phyloP scores from a whole-genome alignment of 2,797 vertebrate genomes.

The Schizothorax lantsangensis region DNA sequence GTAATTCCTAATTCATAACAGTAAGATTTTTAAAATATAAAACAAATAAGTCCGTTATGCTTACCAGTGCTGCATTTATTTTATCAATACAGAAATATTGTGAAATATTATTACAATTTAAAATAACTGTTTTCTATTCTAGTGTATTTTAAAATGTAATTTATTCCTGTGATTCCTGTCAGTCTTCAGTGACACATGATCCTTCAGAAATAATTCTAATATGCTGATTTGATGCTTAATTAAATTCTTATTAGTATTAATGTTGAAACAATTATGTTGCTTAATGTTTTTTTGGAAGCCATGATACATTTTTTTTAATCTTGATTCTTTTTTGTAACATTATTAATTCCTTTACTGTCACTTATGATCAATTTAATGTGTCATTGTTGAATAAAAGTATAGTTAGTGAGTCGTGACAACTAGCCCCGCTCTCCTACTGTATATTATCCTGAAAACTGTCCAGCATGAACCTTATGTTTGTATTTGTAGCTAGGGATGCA shows the following conservation, averaged over 20 bases:
- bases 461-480: conserved; percentile 51
- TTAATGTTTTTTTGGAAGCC: background rate
- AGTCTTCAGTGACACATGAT: background rate
- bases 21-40: too few relatives aligned
- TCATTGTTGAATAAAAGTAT: background rate
- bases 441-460: conserved; percentile 17
- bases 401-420: conserved; percentile 1
- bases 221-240: background rate
- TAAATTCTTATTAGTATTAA: background rate
- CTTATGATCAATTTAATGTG: background rate
- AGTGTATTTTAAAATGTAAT: background rate
- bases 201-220: too few relatives aligned
- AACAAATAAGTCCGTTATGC: background rate
- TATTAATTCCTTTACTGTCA: background rate
- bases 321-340: background rate
- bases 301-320: background rate
- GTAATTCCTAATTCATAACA: background rate
- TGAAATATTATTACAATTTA: background rate
- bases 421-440: background rate
- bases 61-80: background rate
- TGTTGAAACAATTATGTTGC: background rate
- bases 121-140: background rate
- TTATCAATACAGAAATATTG: background rate
- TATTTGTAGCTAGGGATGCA: conserved; percentile 61
- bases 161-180: background rate